Base-by-base conservation (phyloP, 2,797 vertebrate genomes). In the Euthynnus affinis region DNA sequence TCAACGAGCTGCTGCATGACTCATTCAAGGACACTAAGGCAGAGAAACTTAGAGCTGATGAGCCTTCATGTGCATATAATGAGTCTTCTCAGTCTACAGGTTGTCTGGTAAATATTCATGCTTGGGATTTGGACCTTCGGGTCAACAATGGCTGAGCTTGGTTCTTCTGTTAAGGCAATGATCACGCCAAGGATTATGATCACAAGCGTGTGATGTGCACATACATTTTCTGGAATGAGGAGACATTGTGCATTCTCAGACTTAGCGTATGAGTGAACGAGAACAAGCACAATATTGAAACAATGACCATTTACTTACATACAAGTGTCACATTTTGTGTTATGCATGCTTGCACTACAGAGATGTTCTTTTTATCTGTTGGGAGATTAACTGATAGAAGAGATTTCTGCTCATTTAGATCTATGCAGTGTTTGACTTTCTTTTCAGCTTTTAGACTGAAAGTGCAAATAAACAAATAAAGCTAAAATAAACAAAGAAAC, bases 61-160 rank as follows among this genome's bases (percentile, higher is more conserved):
- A 71, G 59, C 52, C 22, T 52, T 12, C 1, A 34, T 51, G 49
- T 3, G 2, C 14, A 1, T 27, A 44, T 70, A 73, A 74, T 71
- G 53, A 78, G 46, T 52, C 49, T 70, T 5, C 37, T 71, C 49
- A 32, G 42, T 69, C 32, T 55, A 55, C 67, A 51, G 53, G 20
- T 64, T 44, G 37, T 9, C 52, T 62, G 2, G 23, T 71, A 53
- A 71, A 76, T 74, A 77, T 53, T 82, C 44, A 78, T 76, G 67
- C 42, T 56, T 32, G 2, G 23, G 46, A 49, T 79, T 34, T 60
- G 46, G 67, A 71, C 67, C 48, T 71, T 53, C 0, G 2, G 57
- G 20, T 85, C 61, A 68, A 17, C 58, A 55, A 9, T 20, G 72
- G 18, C 58, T 44, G 25, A 46, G 29, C 18, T 64, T 42, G 8